phyloP scores from a whole-genome alignment of 2,888 invertebrate species.

The Tetragnatha montana region DNA sequence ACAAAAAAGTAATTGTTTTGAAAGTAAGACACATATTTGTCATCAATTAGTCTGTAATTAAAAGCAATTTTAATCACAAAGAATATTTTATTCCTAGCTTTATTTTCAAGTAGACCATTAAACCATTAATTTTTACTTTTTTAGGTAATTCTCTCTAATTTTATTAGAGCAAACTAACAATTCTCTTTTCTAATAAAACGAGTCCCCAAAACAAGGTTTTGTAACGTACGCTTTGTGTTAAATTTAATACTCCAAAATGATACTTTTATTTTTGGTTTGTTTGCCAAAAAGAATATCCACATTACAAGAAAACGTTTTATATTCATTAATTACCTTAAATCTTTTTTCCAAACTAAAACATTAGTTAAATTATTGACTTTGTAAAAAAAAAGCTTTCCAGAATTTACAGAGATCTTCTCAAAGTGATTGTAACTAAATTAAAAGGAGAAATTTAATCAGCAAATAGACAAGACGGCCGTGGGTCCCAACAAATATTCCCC shows the following conservation, averaged over 20 bases:
- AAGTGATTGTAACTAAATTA: conserved; percentile 1
- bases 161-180: too few species aligned
- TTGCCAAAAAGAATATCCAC: background rate
- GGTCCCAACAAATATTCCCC: background rate
- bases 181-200: too few species aligned
- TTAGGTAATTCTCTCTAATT: too few species aligned
- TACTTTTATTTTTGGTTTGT: background rate
- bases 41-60: too few species aligned
- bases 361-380: background rate
- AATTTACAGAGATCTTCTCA: background rate
- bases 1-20: too few species aligned
- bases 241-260: background rate
- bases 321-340: background rate
- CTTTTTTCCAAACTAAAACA: background rate
- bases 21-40: too few species aligned
- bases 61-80: too few species aligned
- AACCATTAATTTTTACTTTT: too few species aligned
- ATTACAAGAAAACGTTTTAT: background rate
- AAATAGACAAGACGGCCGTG: background rate
- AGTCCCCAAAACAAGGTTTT: too few species aligned
- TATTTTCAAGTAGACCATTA: too few species aligned
- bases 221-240: background rate
- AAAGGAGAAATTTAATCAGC: background rate
- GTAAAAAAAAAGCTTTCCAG: background rate
- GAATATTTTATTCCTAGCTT: too few species aligned